These are phyloP conservation scores for Drosophila phalerata DNA, from an alignment of 2,888 invertebrate species.

Conservation along the genomic window DNA sequence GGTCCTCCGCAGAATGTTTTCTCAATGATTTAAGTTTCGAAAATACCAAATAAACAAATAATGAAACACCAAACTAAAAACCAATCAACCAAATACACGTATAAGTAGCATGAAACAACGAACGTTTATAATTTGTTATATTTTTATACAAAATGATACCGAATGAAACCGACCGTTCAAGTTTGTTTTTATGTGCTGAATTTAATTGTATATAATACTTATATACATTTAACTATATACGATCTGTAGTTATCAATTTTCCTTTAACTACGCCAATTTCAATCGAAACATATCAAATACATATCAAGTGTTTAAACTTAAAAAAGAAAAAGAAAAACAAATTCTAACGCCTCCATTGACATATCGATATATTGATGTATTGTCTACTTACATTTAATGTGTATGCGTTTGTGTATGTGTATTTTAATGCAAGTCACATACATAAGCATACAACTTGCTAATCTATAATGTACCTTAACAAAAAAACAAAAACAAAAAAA, in stretches of 20 bases:
- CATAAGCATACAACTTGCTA: slow-evolving; percentile 51
- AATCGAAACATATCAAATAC: slow-evolving; percentile 46
- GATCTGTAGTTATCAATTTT: slow-evolving; percentile 52
- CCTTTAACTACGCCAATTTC: slow-evolving; percentile 70
- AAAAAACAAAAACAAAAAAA: slow-evolving; percentile 38
- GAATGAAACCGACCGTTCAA: slow-evolving; percentile 27
- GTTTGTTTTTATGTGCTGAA: slow-evolving; percentile 61
- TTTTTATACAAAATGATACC: slow-evolving; percentile 65
- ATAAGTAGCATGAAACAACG: slow-evolving; percentile 68
- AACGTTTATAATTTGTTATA: slow-evolving; percentile 79
- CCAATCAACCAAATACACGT: slow-evolving; percentile 51
- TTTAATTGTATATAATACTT: slow-evolving; percentile 40
- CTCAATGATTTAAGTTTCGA: slow-evolving; percentile 57
- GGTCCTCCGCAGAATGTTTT: slow-evolving; percentile 80
- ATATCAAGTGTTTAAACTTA: slow-evolving; percentile 70
- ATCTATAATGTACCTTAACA: slow-evolving; percentile 64
- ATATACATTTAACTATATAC: slow-evolving; percentile 3
- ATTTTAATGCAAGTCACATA: slow-evolving; percentile 31
- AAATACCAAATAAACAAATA: slow-evolving; percentile 20
- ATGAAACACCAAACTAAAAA: slow-evolving; percentile 16
- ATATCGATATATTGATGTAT: slow-evolving; percentile 70
- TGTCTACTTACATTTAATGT: slow-evolving; percentile 72
- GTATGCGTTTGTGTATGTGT: slow-evolving; percentile 34
- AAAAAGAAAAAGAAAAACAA: slow-evolving; percentile 38
- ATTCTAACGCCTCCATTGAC: slow-evolving; percentile 73